A percentile compares a stretch with the other conserved stretches of the same genome.
phyloP scores from a whole-genome alignment of 2,113 vertebrate species.

The Myxocyprinus asiaticus region DNA sequence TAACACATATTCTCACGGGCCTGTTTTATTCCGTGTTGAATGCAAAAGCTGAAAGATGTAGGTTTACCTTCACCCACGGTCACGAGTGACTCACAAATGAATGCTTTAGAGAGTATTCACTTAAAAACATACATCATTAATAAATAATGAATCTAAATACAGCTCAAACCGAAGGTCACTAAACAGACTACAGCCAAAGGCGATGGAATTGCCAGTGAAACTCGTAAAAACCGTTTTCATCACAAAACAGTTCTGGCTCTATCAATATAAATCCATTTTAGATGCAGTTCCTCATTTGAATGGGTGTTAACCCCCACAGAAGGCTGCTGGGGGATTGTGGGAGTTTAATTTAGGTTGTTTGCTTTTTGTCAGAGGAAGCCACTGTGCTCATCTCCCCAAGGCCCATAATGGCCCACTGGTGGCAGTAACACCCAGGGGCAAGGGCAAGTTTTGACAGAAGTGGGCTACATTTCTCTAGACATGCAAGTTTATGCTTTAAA shows the following conservation, averaged over 20 bases:
- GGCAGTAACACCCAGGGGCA: constrained; percentile 3
- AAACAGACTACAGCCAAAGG: background rate
- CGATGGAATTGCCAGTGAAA: background rate
- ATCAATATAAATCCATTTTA: background rate
- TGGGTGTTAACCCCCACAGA: background rate
- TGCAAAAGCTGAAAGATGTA: constrained; percentile 4
- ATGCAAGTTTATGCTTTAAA: too few species aligned
- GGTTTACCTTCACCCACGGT: background rate
- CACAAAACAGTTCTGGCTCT: background rate
- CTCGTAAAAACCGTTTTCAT: background rate
- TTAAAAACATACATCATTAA: background rate
- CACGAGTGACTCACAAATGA: background rate
- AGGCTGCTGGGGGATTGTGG: constrained; percentile 16
- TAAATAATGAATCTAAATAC: constrained; percentile 1
- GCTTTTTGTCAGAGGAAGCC: constrained; percentile 28
- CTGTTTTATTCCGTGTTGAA: background rate
- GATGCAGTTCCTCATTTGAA: background rate
- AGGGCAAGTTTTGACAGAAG: background rate
- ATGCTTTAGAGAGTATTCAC: background rate
- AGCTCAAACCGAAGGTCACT: constrained; percentile 11
- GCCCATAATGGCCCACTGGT: constrained; percentile 19
- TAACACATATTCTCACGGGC: constrained; percentile 2
- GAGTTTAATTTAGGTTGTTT: constrained; percentile 47
- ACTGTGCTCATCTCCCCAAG: constrained; percentile 24
- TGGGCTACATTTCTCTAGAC: too few species aligned